Percentiles rank a stretch among this genome's conserved stretches.
phyloP scores from a whole-genome alignment of 2,888 invertebrate species.

The Tinea trinotella region DNA sequence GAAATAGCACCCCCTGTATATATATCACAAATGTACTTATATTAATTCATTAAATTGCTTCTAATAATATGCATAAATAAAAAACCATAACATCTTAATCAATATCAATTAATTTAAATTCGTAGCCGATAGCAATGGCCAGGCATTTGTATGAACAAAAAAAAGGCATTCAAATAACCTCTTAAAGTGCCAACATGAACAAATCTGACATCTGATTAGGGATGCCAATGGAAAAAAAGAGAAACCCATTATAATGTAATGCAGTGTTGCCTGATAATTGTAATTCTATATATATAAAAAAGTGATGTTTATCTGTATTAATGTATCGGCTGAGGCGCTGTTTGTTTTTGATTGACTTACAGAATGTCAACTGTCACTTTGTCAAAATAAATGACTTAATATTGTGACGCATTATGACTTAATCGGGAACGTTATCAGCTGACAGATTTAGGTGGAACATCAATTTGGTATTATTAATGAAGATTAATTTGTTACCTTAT shows the following conservation, averaged over 20 bases:
- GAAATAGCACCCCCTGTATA: too few species aligned
- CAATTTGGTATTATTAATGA: too few species aligned
- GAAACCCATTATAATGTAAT: constrained; percentile 57
- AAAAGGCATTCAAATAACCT: constrained; percentile 19
- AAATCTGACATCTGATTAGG: constrained; percentile 71
- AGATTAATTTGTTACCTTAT: too few species aligned
- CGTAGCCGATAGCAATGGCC: too few species aligned
- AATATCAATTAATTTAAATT: constrained; percentile 32
- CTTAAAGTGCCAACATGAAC: constrained; percentile 40
- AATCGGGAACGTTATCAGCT: too few species aligned
- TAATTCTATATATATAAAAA: constrained; percentile 43
- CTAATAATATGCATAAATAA: too few species aligned
- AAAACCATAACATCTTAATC: constrained; percentile 32
- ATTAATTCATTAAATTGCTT: too few species aligned
- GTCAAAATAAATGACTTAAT: too few species aligned
- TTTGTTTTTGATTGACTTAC: constrained; percentile 52
- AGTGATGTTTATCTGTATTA: constrained; percentile 49
- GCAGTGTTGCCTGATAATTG: constrained; percentile 69
- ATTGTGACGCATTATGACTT: not conserved
- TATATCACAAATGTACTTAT: too few species aligned
- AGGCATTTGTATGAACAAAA: too few species aligned
- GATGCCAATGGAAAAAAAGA: constrained; percentile 64
- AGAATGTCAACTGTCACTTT: constrained; percentile 40
- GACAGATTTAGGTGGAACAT: too few species aligned
- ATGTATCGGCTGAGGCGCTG: constrained; percentile 55